Percentiles rank a stretch among this genome's conserved stretches.
Evolutionary conservation across 2,888 invertebrate genomes (phyloP).

Genomic region (Omphaloscelis lunosa): DNA sequence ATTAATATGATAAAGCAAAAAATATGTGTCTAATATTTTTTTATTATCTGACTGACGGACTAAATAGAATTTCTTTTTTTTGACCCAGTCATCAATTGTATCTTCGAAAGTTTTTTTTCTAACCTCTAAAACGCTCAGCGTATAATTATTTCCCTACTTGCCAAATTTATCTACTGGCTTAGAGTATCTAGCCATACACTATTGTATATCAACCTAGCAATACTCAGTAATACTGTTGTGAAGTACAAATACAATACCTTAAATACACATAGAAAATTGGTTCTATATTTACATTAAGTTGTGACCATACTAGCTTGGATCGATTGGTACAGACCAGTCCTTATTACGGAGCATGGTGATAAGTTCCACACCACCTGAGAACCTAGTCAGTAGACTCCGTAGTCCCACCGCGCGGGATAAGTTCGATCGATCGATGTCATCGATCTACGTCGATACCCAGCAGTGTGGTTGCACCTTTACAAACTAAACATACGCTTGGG

Average conservation of each 20-base stretch:
- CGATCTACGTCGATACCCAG: not conserved
- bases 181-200: constrained; percentile 21
- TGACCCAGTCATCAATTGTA: not conserved
- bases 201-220: constrained; percentile 68
- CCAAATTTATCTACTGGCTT: not conserved
- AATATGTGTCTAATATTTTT: too few species aligned
- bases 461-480: constrained; percentile 38
- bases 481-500: constrained; percentile 55
- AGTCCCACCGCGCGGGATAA: not conserved
- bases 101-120: not conserved
- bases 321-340: too few species aligned
- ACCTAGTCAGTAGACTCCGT: not conserved
- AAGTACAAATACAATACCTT: constrained; percentile 75
- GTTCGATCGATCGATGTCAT: not conserved
- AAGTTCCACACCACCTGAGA: not conserved
- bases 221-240: constrained; percentile 78
- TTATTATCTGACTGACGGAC: too few species aligned
- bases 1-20: too few species aligned
- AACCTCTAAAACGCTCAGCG: constrained; percentile 3
- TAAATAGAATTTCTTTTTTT: too few species aligned
- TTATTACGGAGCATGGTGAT: not conserved
- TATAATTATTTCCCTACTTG: not conserved
- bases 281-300: constrained; percentile 37
- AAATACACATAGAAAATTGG: constrained; percentile 45
- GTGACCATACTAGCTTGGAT: constrained; percentile 17